phyloP scores from a whole-genome alignment of 2,113 vertebrate genomes.

The Amia ocellicauda region DNA sequence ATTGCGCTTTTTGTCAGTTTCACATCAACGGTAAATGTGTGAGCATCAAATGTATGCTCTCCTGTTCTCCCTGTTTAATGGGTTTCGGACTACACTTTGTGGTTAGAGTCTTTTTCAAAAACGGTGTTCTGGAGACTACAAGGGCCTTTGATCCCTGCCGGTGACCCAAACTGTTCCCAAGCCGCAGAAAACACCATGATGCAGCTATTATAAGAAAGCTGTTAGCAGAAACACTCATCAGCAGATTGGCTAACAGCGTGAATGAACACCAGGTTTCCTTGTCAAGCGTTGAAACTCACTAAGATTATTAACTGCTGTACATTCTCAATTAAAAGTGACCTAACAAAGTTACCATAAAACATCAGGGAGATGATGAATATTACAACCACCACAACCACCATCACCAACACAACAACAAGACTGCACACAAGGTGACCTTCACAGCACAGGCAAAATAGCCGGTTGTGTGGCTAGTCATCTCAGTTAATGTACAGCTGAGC shows the following conservation, averaged over 20 bases:
- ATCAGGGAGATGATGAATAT: not conserved
- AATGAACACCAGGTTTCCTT: slow-evolving; percentile 21
- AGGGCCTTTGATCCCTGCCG: not conserved
- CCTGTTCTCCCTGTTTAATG: no score
- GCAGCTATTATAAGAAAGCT: slow-evolving; percentile 12
- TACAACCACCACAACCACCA: no score
- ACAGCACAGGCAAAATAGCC: no score
- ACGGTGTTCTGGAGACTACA: not conserved
- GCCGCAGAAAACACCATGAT: not conserved
- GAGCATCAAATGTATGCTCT: no score
- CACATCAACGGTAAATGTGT: no score
- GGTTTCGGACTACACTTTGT: no score
- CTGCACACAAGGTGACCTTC: no score
- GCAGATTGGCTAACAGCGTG: slow-evolving; percentile 39
- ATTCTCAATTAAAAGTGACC: not conserved
- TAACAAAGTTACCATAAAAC: not conserved
- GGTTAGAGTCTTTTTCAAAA: no score
- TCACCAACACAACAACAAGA: no score
- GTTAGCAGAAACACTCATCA: slow-evolving; percentile 30
- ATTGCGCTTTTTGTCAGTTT: no score
- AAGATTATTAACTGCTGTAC: not conserved
- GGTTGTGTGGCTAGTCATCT: no score
- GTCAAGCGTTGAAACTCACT: slow-evolving; percentile 9
- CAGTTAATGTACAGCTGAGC: no score
- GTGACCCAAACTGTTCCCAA: not conserved